These are phyloP conservation scores for Acrocephalus scirpaceus DNA, from an alignment of 2,797 vertebrate species.

Conservation along the genomic window DNA sequence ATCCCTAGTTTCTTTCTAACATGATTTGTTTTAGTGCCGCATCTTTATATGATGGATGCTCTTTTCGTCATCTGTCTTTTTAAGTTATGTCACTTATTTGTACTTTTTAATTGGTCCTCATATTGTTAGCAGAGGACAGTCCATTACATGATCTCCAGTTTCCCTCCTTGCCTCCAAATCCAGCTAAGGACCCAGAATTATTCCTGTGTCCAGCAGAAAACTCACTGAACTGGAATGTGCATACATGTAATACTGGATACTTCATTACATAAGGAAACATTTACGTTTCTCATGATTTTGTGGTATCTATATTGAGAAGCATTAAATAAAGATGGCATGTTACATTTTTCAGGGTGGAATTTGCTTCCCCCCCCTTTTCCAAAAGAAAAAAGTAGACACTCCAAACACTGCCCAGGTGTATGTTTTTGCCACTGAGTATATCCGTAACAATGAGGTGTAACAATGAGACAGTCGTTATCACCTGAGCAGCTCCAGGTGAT, in stretches of 20 bases:
- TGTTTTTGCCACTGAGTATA: background rate
- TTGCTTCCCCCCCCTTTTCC: accelerated
- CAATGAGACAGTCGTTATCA: background rate
- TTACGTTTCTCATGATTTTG: background rate
- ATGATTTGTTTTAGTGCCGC: background rate
- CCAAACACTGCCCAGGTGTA: background rate
- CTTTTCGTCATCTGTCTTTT: background rate
- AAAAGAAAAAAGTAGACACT: background rate
- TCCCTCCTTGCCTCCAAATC: background rate
- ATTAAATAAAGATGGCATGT: background rate
- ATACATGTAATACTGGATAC: background rate
- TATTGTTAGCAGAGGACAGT: background rate
- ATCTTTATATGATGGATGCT: background rate
- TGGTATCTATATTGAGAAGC: background rate
- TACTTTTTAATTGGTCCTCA: background rate
- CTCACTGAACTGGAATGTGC: background rate
- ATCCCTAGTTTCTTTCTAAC: background rate
- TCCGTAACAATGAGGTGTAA: too few species aligned
- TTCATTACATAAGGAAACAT: background rate
- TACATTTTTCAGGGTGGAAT: background rate
- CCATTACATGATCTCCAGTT: background rate
- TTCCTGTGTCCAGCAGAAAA: background rate
- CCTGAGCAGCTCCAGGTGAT: background rate
- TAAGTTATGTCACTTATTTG: background rate
- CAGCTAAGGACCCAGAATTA: background rate